Conservation (phyloP, 2,113 vertebrate genomes). For the Hippotragus niger region DNA sequence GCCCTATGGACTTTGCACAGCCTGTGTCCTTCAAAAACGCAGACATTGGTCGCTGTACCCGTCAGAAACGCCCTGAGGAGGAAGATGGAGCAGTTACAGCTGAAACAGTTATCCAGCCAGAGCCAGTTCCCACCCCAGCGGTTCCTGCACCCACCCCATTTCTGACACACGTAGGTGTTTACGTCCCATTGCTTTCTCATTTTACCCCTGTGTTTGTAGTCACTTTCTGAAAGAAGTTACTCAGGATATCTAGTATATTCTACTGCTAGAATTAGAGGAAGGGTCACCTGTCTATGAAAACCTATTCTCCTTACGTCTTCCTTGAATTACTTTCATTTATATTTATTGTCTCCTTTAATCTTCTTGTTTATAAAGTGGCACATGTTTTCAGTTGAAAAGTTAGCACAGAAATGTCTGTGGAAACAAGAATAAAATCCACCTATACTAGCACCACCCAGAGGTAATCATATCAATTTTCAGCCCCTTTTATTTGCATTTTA, state of each 20-base stretch:
- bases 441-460: neutral
- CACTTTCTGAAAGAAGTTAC: neutral
- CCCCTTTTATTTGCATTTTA: neutral
- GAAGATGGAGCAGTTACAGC: slow-evolving; percentile 61
- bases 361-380: neutral
- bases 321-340: neutral
- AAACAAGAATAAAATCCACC: neutral
- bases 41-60: slow-evolving; percentile 92
- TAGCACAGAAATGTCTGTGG: neutral
- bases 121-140: slow-evolving; percentile 48
- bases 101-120: slow-evolving; percentile 59
- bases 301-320: neutral
- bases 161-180: slow-evolving; percentile 81
- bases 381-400: neutral
- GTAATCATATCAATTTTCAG: neutral
- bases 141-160: slow-evolving; percentile 55
- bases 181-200: neutral
- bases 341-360: neutral
- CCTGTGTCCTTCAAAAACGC: slow-evolving; percentile 94
- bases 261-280: neutral
- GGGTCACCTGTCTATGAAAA: neutral
- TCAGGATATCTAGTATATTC: neutral
- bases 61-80: slow-evolving; percentile 69
- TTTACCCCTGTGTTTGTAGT: neutral
- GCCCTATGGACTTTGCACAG: slow-evolving; percentile 94